Percentiles rank a stretch among this genome's conserved stretches.
phyloP scores from a whole-genome alignment of 2,113 vertebrate genomes.

The Acanthisitta chloris region DNA sequence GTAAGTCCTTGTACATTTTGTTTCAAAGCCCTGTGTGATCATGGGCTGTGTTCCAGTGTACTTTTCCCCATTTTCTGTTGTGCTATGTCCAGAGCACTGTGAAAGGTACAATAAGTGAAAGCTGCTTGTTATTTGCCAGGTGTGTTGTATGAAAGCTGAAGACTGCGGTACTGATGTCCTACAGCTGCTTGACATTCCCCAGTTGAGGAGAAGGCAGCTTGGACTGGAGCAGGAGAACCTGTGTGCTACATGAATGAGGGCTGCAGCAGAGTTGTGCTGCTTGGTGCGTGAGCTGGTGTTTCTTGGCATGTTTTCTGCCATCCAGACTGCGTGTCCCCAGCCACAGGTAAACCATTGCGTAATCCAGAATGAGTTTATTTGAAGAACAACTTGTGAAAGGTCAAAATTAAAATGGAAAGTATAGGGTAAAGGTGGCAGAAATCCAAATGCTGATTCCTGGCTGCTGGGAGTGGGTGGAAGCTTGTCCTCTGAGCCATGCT shows the following conservation, averaged over 20 bases:
- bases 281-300: not conserved
- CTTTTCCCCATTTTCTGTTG: not conserved
- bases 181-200: not conserved
- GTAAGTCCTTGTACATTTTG: not conserved
- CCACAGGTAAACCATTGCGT: not conserved
- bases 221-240: not conserved
- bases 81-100: not conserved
- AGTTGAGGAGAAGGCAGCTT: not conserved
- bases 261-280: not conserved
- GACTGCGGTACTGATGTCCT: not conserved
- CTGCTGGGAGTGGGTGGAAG: not conserved
- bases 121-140: rapidly evolving
- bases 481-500: not conserved
- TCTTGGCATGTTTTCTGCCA: not conserved
- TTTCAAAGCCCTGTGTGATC: not conserved
- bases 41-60: rapidly evolving
- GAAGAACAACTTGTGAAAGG: not conserved
- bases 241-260: not conserved
- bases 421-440: not conserved
- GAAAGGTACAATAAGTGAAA: rapidly evolving
- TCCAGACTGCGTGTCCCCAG: not conserved
- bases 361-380: not conserved
- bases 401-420: not conserved
- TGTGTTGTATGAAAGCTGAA: not conserved
- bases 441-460: not conserved